Evolutionary conservation across 1,140 invertebrate genomes (phyloP), one percentile per base, ranked within the genome.

Genomic region (Drosophila funebris): DNA sequence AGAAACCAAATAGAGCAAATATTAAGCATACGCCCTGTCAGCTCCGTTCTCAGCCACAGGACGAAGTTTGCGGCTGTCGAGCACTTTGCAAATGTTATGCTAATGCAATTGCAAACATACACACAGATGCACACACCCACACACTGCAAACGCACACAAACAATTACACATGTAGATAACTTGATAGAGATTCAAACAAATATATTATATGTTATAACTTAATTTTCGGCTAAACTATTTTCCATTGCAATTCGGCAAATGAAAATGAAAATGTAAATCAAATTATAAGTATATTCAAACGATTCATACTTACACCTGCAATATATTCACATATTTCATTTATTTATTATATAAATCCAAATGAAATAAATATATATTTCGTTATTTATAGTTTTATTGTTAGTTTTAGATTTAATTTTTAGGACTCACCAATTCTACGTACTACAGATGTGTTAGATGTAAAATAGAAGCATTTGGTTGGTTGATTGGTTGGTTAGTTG

Each of bases 351-450:
- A 78, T 64, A 58, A 69, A 77, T 46, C 29, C 18, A 43, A 69
- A 69, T 68, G 31, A 56, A 43, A 58, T 62, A 48, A 37, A 29
- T 37, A 24, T 27, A 9, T 6, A 16, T 36, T 50, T 24, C 9
- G 20, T n/a, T 44, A 22, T 58, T 13, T 27, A 27, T 27, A 27
- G 6, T 5, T 27, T 50, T 68, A 46, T n/a, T n/a, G n/a, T n/a
- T n/a, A n/a, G n/a, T n/a, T n/a, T n/a, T n/a, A 62, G 74, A 52
- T 61, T 76, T 46, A 46, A 73, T 61, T 66, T 52, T 68, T 50
- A 67, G 50, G 58, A 88, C 83, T 88, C 84, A 88, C 83, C 83
- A 74, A 88, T 68, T 88, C 84, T 88, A 88, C 83, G 83, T 83
- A 88, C 83, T 88, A 88, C 83, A 88, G 83, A 83, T 88, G 83